Evolutionary conservation across 2,797 vertebrate genomes (phyloP).

Genomic region (Adelosebastes latens): DNA sequence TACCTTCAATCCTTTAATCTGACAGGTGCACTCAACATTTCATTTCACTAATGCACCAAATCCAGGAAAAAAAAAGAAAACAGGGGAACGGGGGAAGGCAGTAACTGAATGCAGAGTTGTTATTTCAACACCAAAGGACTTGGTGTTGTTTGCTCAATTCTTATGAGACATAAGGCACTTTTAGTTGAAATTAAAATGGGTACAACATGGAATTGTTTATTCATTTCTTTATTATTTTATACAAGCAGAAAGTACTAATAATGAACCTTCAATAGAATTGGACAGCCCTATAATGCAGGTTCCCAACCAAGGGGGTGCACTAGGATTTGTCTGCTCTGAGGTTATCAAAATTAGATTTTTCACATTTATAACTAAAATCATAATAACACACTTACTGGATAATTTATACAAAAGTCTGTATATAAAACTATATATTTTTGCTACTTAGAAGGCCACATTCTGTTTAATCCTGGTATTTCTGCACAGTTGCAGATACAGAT

Average conservation of each 20-base stretch:
- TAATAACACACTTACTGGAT: too few relatives aligned
- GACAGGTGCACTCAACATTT: constrained; percentile 79
- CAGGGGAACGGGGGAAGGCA: neutral
- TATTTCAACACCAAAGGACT: constrained; percentile 15
- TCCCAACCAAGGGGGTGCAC: too few relatives aligned
- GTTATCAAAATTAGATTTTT: too few relatives aligned
- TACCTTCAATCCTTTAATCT: constrained; percentile 80
- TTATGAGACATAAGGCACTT: neutral
- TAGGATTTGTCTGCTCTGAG: too few relatives aligned
- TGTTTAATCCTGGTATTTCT: too few relatives aligned
- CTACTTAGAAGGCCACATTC: too few relatives aligned
- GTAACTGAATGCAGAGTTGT: constrained; percentile 29
- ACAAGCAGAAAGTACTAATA: neutral
- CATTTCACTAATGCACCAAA: constrained; percentile 79
- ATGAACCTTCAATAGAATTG: neutral
- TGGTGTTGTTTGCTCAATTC: neutral
- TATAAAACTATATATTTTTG: too few relatives aligned
- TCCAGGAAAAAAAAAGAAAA: constrained; percentile 34
- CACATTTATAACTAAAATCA: too few relatives aligned
- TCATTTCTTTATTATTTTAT: neutral
- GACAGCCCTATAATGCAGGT: neutral
- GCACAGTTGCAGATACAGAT: neutral
- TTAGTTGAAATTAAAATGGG: neutral
- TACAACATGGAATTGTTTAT: neutral
- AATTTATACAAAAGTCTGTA: too few relatives aligned